A percentile compares a stretch with the other conserved stretches of the same genome.
Evolutionary conservation across 2,888 invertebrate genomes (phyloP).

Genomic region (Epicampocera succincta): DNA sequence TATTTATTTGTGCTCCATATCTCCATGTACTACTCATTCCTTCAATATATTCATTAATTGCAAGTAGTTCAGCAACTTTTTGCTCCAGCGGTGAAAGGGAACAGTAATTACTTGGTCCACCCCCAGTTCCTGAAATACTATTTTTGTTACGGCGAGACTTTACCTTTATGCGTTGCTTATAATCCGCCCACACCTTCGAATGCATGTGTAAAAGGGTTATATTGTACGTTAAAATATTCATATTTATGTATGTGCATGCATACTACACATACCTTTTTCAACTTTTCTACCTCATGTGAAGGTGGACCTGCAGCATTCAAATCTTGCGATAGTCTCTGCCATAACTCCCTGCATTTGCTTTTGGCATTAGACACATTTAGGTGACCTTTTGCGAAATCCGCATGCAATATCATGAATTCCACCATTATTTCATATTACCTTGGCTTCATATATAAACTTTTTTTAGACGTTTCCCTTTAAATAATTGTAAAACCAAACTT

Average conservation of each 20-base stretch:
- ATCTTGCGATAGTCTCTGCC: not conserved
- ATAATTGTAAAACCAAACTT: not conserved
- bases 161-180: constrained; percentile 37
- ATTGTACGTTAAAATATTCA: not conserved
- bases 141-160: constrained; percentile 29
- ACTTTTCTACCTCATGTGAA: not conserved
- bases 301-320: constrained; percentile 9
- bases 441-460: constrained; percentile 1
- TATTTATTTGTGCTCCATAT: constrained; percentile 15
- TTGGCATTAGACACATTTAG: not conserved
- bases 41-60: not conserved
- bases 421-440: constrained; percentile 12
- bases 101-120: constrained; percentile 45
- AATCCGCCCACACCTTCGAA: constrained; percentile 39
- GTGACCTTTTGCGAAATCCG: no score
- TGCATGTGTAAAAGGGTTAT: not conserved
- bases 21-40: no score
- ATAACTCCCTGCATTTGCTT: constrained; percentile 12
- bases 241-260: constrained; percentile 1
- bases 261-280: constrained; percentile 11
- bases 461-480: constrained; percentile 2
- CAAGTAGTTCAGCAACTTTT: constrained; percentile 16
- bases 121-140: constrained; percentile 49
- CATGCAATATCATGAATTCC: no score
- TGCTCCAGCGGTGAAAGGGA: constrained; percentile 43